phyloP scores from a whole-genome alignment of 2,888 invertebrate genomes.

The Halocaridina rubra region DNA sequence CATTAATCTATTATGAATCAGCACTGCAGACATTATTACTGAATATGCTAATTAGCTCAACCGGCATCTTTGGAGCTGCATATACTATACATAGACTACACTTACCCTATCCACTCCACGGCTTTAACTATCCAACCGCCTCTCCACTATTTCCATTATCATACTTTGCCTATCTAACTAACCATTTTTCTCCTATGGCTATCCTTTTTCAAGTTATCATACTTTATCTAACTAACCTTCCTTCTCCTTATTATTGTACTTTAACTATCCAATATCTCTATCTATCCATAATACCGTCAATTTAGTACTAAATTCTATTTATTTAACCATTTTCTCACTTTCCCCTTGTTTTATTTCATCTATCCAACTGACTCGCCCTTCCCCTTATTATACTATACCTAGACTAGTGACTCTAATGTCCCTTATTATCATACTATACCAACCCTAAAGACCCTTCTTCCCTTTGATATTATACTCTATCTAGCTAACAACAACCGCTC shows the following conservation, averaged over 20 bases:
- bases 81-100: background rate
- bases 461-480: no score
- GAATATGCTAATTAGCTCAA: background rate
- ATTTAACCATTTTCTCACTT: no score
- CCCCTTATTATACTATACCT: no score
- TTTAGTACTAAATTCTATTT: no score
- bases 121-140: background rate
- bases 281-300: background rate
- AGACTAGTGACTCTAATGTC: no score
- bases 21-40: conserved; percentile 21
- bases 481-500: no score
- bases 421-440: no score
- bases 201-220: no score
- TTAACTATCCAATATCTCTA: background rate
- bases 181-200: no score
- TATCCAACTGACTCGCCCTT: background rate
- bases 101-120: background rate
- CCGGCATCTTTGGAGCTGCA: background rate
- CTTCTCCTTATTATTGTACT: background rate
- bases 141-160: background rate
- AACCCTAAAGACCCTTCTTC: no score
- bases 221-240: no score
- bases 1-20: conserved; percentile 36
- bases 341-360: background rate
- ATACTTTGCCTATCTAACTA: no score